Base-by-base conservation (phyloP, 2,797 vertebrate genomes). In the Hozukius guyotensis region DNA sequence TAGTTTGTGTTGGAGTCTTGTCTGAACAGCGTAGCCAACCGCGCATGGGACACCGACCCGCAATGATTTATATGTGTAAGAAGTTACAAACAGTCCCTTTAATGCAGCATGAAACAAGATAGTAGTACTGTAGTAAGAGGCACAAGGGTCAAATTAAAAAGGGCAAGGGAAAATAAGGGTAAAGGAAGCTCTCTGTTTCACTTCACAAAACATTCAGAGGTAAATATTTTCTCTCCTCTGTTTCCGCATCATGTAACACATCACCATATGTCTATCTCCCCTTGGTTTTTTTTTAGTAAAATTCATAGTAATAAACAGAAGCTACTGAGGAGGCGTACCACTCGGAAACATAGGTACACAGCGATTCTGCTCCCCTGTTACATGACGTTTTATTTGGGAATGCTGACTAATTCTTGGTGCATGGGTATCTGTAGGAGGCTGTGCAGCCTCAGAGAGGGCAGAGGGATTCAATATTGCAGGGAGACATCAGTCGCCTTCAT, bases 271-370 rank as follows among this genome's bases (percentile, higher is more conserved):
- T 98, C 95, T 98, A 95, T 98, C 94, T 98, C 96, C 96, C 96
- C 96, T 85, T 94, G 88, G 95, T 91, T 94, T 94, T 42, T 27
- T 38, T 96, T 96, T 97, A 99, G 98, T 99, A 96, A 98, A 95
- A 95, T 96, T 96, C 97, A 94, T 97, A 97, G 96, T 98, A 97
- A 96, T 98, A 98, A 97, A 94, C 96, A 98, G 97, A 99, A 97
- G 97, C 96, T 98, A 96, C 97, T 98, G 97, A 97, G 97, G 97
- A 97, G 96, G 93, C 96, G 96, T 97, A 96, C 94, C 89, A 94
- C 96, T 94, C 86, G 97, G 97, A 99, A 95, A 96, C 95, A 96
- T 98, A 99, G 98, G 98, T 99, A 99, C 95, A 96, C 95, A 94
- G 96, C 96, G 95, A 95, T 96, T 96, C 93, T 92, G 94, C 94